Base-by-base conservation (phyloP, 2,888 invertebrate genomes). In the Volucella inanis region DNA sequence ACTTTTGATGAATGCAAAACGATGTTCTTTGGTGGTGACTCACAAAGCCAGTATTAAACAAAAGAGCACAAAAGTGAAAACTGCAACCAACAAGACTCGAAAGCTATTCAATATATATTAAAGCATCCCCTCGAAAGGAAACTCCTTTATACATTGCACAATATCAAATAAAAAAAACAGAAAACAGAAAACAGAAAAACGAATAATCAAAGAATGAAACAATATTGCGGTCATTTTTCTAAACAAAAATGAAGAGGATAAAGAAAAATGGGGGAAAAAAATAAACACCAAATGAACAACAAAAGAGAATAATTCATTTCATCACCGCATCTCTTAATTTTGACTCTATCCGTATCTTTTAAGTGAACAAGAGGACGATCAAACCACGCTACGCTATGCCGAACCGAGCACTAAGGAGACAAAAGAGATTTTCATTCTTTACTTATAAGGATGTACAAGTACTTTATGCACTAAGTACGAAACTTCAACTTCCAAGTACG, bases 231-330 rank as follows among this genome's bases (percentile, higher is more conserved):
- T 59, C 43, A 68, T 57, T 70, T 78, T 83, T 75, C 83, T 74
- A 83, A 83, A 47, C 68, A 78, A 31, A 72, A 74, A 72, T 18
- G 57, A 22, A 65, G 54, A 62, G 22, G 22, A 64, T 45, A 41
- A 54, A 45, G 45, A 50, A 61, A 10, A 22, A 22, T 0, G n/a
- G 52, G 15, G 59, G 54, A 62, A 64, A 57, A 54, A 54, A 49
- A 59, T 43, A 61, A 10, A 22, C 41, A 15, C 38, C 18, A 15
- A 49, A 54, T 22, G 22, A 22, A 22, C 3, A 72, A 84, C 70
- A 79, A 80, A 59, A 79, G 84, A 65, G 71, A 79, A 84, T 84
- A 79, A 75, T 84, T 84, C 79, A 84, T 80, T 79, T 75, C 67
- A 70, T 75, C 65, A 70, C 54, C 84, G 79, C 74, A 79, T 67